Percentiles rank a stretch among this genome's conserved stretches.
phyloP scores from a whole-genome alignment of 2,888 invertebrate species.

The Psococerastis gibbosa region DNA sequence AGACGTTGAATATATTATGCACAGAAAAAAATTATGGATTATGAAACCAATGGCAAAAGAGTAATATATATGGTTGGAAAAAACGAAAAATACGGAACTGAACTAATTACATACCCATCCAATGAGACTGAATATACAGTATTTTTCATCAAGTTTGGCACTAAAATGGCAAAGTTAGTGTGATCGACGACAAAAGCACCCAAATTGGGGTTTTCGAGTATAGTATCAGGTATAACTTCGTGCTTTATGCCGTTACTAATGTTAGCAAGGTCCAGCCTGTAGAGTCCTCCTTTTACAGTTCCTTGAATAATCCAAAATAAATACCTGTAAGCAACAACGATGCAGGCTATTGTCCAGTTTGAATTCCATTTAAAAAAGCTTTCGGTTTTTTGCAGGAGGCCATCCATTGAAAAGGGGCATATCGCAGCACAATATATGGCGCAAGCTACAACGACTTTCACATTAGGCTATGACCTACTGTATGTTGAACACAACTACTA shows the following conservation, averaged over 20 bases:
- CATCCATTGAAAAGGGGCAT: slow-evolving; percentile 2
- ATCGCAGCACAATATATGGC: slow-evolving; percentile 6
- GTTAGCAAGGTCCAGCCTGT: slow-evolving; percentile 54
- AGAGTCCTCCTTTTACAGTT: slow-evolving; percentile 40
- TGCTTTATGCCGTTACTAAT: slow-evolving; percentile 55
- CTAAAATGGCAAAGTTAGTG: slow-evolving; percentile 56
- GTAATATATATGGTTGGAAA: too few relatives aligned
- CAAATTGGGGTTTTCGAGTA: slow-evolving; percentile 45
- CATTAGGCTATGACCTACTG: too few relatives aligned
- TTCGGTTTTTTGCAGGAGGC: slow-evolving; percentile 9
- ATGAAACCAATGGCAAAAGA: too few relatives aligned
- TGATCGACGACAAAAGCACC: slow-evolving; percentile 71
- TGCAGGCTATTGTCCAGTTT: too few relatives aligned
- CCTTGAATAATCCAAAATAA: slow-evolving; percentile 53
- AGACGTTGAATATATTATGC: too few relatives aligned
- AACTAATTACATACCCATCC: slow-evolving; percentile 54
- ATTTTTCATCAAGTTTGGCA: slow-evolving; percentile 52
- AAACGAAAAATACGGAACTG: too few relatives aligned
- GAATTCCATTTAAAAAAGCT: slow-evolving; percentile 8
- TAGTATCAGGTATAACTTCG: slow-evolving; percentile 38
- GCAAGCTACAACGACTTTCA: too few relatives aligned
- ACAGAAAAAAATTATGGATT: too few relatives aligned
- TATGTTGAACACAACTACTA: too few relatives aligned
- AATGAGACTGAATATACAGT: slow-evolving; percentile 64
- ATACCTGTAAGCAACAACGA: slow-evolving; percentile 32